Evolutionary conservation across 2,113 vertebrate genomes (phyloP).

Genomic region (Neolamprologus ventralis): DNA sequence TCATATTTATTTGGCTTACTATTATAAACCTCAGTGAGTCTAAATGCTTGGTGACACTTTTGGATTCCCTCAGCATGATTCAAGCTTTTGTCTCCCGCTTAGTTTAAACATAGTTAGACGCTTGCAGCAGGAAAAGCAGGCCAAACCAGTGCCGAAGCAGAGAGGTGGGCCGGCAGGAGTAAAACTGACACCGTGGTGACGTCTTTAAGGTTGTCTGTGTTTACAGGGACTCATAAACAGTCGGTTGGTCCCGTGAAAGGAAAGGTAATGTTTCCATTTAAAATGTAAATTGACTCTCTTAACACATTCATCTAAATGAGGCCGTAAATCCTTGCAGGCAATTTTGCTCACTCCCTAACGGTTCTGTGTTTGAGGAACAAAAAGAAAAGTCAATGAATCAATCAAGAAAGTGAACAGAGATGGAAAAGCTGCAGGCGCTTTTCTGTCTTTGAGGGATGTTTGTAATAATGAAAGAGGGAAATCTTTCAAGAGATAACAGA

Average conservation of each 20-base stretch:
- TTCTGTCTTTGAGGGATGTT: background rate
- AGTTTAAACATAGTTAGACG: background rate
- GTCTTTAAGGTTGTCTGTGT: constrained; percentile 28
- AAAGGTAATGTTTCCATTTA: constrained; percentile 42
- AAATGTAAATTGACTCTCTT: constrained; percentile 45
- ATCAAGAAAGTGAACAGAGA: constrained; percentile 11
- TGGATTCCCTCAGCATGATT: background rate
- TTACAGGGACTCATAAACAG: constrained; percentile 43
- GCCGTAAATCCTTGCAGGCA: constrained; percentile 26
- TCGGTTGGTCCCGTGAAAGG: background rate
- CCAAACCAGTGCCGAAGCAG: background rate
- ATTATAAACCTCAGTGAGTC: background rate
- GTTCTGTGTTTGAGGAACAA: background rate
- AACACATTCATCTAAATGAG: constrained; percentile 35
- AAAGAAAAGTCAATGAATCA: constrained; percentile 32
- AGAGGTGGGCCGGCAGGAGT: background rate
- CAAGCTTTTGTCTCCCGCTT: background rate
- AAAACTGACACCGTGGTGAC: background rate
- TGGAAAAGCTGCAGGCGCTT: background rate
- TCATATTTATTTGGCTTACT: background rate
- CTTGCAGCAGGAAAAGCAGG: background rate
- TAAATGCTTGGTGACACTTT: background rate
- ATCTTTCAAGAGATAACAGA: background rate
- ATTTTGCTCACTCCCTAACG: background rate
- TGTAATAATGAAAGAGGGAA: background rate